These are phyloP conservation scores for Epirrhoe tristata DNA, from an alignment of 2,888 invertebrate genomes.

Conservation along the genomic window DNA sequence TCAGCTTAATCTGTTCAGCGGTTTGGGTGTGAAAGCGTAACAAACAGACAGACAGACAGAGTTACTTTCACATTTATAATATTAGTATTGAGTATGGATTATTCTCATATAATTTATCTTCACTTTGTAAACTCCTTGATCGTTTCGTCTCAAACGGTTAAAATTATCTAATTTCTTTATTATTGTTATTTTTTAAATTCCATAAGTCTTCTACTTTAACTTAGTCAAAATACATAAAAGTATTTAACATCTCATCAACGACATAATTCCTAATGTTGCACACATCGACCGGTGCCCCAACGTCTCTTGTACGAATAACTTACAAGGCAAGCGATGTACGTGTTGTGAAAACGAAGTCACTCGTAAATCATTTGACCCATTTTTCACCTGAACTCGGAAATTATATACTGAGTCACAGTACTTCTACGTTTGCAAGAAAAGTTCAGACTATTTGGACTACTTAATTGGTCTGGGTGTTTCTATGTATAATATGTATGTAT, in stretches of 20 bases:
- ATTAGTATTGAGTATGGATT: too few relatives aligned
- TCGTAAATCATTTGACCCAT: constrained; percentile 51
- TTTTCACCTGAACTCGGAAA: constrained; percentile 45
- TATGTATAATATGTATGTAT: too few relatives aligned
- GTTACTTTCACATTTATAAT: too few relatives aligned
- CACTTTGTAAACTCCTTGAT: too few relatives aligned
- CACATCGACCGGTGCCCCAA: constrained; percentile 44
- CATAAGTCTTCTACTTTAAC: neutral
- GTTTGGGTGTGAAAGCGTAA: too few relatives aligned
- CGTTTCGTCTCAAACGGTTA: too few relatives aligned
- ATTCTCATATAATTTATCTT: too few relatives aligned
- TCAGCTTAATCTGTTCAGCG: too few relatives aligned
- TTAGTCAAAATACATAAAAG: neutral
- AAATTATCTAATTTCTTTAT: too few relatives aligned
- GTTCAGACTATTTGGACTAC: neutral
- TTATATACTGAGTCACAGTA: neutral
- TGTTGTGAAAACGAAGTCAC: constrained; percentile 47
- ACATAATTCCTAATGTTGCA: constrained; percentile 38
- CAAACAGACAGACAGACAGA: too few relatives aligned
- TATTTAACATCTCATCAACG: constrained; percentile 28
- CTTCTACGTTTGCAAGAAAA: neutral
- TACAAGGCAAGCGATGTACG: constrained; percentile 53
- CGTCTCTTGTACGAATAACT: constrained; percentile 48
- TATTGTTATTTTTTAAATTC: too few relatives aligned
- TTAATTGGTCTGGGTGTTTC: neutral